Percentiles rank a stretch among this genome's conserved stretches.
Conservation (phyloP, 1,140 invertebrate species). For the Heliconius himera region DNA sequence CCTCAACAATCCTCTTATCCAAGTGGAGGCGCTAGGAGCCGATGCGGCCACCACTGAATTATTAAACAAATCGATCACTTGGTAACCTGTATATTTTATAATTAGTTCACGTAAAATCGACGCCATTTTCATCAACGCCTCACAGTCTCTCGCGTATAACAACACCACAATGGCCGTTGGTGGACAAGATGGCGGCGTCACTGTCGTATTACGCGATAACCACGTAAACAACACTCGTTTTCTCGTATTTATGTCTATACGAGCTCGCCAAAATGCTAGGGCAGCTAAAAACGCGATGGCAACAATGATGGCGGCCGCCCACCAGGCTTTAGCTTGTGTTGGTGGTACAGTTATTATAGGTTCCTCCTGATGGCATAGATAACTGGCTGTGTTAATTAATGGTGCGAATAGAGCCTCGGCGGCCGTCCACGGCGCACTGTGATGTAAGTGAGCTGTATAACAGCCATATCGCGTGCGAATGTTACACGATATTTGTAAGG, state of each 20-base stretch:
- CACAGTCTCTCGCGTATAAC: conserved; percentile 62
- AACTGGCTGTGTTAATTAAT: neutral
- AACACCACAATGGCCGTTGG: conserved; percentile 39
- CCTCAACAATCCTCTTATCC: neutral
- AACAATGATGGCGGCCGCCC: neutral
- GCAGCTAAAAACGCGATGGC: neutral
- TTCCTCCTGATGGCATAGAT: neutral
- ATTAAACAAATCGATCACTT: conserved; percentile 58
- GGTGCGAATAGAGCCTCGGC: conserved; percentile 21
- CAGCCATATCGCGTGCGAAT: conserved; percentile 19
- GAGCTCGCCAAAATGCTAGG: neutral
- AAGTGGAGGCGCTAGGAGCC: conserved; percentile 39
- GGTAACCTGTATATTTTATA: conserved; percentile 9
- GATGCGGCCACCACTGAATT: conserved; percentile 32
- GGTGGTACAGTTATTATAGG: neutral
- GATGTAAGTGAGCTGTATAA: conserved; percentile 26
- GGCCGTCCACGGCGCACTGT: neutral
- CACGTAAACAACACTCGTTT: neutral
- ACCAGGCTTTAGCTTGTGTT: neutral
- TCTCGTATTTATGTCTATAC: neutral
- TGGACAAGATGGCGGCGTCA: neutral
- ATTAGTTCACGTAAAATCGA: neutral
- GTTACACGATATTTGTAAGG: conserved; percentile 30
- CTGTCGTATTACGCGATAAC: neutral
- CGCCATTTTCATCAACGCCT: conserved; percentile 35